These are phyloP conservation scores for Temnothorax nylanderi DNA, from an alignment of 1,140 invertebrate species.

Conservation along the genomic window DNA sequence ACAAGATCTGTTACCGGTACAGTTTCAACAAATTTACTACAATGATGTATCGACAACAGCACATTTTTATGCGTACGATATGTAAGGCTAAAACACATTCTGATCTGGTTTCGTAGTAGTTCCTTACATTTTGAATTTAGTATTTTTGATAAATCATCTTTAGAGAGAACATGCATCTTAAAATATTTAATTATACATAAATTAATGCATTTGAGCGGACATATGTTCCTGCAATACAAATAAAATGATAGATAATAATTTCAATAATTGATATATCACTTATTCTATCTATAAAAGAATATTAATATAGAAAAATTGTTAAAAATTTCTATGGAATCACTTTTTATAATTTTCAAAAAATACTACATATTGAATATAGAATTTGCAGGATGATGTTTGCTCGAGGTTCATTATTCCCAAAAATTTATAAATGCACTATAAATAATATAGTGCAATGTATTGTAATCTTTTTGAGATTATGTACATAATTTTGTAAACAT, in stretches of 20 bases:
- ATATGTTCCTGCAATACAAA: not conserved
- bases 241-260: not conserved
- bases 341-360: not conserved
- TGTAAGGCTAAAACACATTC: conserved; percentile 48
- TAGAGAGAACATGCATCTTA: not conserved
- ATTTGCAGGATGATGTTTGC: not conserved
- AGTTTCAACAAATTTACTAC: conserved; percentile 59
- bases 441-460: not conserved
- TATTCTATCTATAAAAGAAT: not conserved
- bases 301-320: not conserved
- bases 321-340: not conserved
- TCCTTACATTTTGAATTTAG: not conserved
- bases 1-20: conserved; percentile 55
- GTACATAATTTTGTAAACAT: conserved; percentile 32
- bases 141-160: conserved; percentile 9
- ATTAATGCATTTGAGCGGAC: not conserved
- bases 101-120: conserved; percentile 36
- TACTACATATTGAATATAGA: not conserved
- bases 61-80: conserved; percentile 44
- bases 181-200: not conserved
- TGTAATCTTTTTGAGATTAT: not conserved
- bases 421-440: not conserved
- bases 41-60: conserved; percentile 49
- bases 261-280: not conserved
- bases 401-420: not conserved